A percentile compares a stretch with the other conserved stretches of the same genome.
Conservation (phyloP, 2,888 invertebrate genomes). For the Watsonalla binaria region DNA sequence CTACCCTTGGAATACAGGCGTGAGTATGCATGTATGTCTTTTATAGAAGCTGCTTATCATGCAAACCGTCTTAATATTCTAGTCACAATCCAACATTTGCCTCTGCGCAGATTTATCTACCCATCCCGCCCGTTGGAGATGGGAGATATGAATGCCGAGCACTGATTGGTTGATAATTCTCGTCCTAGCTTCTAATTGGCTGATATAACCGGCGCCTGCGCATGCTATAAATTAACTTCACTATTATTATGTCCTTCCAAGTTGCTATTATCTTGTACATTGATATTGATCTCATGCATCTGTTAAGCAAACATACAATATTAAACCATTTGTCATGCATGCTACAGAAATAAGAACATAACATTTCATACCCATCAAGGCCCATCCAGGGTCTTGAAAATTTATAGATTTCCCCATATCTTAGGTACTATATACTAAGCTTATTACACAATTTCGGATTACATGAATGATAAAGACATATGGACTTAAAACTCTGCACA, state of each 20-base stretch:
- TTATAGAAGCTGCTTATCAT: no score
- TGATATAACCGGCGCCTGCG: slow-evolving; percentile 18
- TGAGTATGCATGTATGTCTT: no score
- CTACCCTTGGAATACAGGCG: no score
- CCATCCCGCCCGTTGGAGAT: slow-evolving; percentile 24
- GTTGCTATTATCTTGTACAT: slow-evolving; percentile 18
- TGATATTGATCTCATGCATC: slow-evolving; percentile 20
- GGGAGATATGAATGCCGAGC: slow-evolving; percentile 11
- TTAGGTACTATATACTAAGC: no score
- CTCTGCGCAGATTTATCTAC: slow-evolving; percentile 28
- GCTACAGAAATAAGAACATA: no score
- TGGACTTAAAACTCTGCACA: no score
- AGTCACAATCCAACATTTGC: slow-evolving; percentile 25
- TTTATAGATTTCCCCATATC: no score
- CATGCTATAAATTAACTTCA: slow-evolving; percentile 20
- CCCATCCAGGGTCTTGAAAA: no score
- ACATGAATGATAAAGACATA: no score
- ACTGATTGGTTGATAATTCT: slow-evolving; percentile 20
- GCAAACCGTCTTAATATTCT: slow-evolving; percentile 9
- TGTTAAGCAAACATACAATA: slow-evolving; percentile 13
- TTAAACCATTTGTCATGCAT: background rate
- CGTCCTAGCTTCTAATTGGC: slow-evolving; percentile 22
- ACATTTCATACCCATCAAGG: no score
- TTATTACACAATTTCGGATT: no score
- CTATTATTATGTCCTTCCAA: slow-evolving; percentile 14